A percentile compares a stretch with the other conserved stretches of the same genome.
These are phyloP conservation scores for Diaprepes abbreviatus DNA, from an alignment of 2,888 invertebrate genomes.

Conservation along the genomic window DNA sequence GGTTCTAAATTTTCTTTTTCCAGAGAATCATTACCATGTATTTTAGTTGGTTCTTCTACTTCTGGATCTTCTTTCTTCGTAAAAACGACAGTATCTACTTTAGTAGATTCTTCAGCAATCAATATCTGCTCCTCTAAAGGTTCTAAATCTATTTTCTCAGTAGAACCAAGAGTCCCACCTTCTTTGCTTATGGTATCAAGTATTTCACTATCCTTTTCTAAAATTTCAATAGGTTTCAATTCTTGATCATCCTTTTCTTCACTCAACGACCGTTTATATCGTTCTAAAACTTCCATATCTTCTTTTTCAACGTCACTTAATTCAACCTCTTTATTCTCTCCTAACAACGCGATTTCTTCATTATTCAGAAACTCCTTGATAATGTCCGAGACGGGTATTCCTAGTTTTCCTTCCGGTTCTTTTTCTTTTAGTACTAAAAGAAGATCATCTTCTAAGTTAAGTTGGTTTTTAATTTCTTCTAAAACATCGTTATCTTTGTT, in stretches of 20 bases:
- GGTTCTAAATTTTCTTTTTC: no score
- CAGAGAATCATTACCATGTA: no score
- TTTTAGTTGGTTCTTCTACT: no score
- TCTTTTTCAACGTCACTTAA: slow-evolving; percentile 11
- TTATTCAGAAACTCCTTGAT: slow-evolving; percentile 34
- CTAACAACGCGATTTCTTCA: slow-evolving; percentile 24
- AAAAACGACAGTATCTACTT: no score
- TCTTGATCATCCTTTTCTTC: not conserved
- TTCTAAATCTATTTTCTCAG: not conserved
- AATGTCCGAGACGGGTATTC: slow-evolving; percentile 35
- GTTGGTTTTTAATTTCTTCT: slow-evolving; percentile 42
- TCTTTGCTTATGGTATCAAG: not conserved
- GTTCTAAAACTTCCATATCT: slow-evolving; percentile 14
- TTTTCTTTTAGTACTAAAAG: slow-evolving; percentile 17
- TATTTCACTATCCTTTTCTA: not conserved
- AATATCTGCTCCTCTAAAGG: not conserved
- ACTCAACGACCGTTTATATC: not conserved
- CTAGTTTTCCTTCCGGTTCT: slow-evolving; percentile 20
- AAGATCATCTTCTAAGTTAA: slow-evolving; percentile 43
- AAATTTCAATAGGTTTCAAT: slow-evolving; percentile 6
- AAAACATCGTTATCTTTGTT: slow-evolving; percentile 32
- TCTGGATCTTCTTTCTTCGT: no score
- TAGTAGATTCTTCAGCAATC: no score
- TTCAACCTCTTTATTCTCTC: not conserved
- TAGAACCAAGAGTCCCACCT: not conserved